These are phyloP conservation scores for Ceratosolen fusciceps DNA, from an alignment of 1,140 invertebrate genomes.

Conservation along the genomic window DNA sequence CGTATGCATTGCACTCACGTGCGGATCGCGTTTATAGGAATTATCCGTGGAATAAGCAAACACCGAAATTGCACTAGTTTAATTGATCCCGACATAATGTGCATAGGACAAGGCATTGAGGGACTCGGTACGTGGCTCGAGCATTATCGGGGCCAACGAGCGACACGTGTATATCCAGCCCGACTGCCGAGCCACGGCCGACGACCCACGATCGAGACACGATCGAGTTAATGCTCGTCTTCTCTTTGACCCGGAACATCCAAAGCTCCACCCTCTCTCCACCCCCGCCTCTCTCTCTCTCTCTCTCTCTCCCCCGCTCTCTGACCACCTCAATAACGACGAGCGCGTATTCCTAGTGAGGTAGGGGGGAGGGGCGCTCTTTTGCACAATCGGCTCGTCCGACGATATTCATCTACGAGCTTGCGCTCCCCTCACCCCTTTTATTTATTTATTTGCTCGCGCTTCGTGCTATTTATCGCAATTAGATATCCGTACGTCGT, in stretches of 20 bases:
- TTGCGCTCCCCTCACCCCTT: too few relatives aligned
- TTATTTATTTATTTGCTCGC: too few relatives aligned
- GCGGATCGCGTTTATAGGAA: background rate
- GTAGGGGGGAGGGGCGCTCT: too few relatives aligned
- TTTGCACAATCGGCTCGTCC: too few relatives aligned
- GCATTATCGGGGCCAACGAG: conserved; percentile 33
- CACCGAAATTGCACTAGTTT: background rate
- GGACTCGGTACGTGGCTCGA: background rate
- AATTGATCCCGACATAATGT: conserved; percentile 25
- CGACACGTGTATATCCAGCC: conserved; percentile 17
- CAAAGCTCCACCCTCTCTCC: background rate
- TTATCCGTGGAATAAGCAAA: conserved; percentile 21
- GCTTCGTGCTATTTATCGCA: too few relatives aligned
- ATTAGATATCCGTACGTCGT: too few relatives aligned
- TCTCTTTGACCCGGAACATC: conserved; percentile 32
- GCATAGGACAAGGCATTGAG: background rate
- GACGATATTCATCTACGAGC: too few relatives aligned
- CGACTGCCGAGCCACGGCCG: background rate
- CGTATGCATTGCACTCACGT: background rate
- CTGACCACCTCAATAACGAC: too few relatives aligned
- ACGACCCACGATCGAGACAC: background rate
- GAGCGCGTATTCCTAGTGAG: too few relatives aligned
- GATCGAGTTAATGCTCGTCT: conserved; percentile 28
- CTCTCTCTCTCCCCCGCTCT: background rate
- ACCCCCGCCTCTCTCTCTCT: background rate